A percentile compares a stretch with the other conserved stretches of the same genome.
These are phyloP conservation scores for Rhadina sibilatrix DNA, from an alignment of 2,113 vertebrate genomes.

Conservation along the genomic window DNA sequence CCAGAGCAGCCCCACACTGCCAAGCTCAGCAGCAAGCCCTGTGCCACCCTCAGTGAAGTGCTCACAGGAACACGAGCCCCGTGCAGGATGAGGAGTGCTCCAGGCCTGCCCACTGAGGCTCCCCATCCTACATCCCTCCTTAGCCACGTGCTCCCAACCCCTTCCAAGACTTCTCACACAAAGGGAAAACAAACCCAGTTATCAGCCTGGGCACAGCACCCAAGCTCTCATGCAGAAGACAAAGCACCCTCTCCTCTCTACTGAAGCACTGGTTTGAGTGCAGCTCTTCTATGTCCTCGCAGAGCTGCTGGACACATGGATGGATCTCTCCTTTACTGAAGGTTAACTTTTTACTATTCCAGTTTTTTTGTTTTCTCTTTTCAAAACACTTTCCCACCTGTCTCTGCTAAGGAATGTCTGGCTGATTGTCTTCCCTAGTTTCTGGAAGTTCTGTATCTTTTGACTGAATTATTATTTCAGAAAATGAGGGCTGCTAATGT, in stretches of 20 bases:
- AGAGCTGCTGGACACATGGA: neutral
- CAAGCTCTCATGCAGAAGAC: neutral
- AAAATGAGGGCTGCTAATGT: neutral
- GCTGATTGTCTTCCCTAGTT: neutral
- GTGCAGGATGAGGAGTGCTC: neutral
- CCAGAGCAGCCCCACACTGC: neutral
- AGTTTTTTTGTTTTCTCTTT: neutral
- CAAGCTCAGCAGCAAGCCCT: rapidly evolving
- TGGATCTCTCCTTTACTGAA: neutral
- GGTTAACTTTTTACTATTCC: neutral
- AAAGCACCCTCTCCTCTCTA: neutral
- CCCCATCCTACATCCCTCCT: neutral
- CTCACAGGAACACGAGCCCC: rapidly evolving
- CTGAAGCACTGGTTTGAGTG: neutral
- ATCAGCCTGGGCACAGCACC: neutral
- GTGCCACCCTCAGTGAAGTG: neutral
- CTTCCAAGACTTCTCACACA: neutral
- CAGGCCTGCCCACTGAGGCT: neutral
- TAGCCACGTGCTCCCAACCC: neutral
- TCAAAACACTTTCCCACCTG: neutral
- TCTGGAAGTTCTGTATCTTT: neutral
- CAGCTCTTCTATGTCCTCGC: slow-evolving; percentile 9
- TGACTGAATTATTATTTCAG: neutral
- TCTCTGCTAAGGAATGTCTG: neutral
- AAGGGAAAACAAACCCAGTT: neutral